Base-by-base conservation (phyloP, 2,797 vertebrate genomes). In the Bucorvus abyssinicus region DNA sequence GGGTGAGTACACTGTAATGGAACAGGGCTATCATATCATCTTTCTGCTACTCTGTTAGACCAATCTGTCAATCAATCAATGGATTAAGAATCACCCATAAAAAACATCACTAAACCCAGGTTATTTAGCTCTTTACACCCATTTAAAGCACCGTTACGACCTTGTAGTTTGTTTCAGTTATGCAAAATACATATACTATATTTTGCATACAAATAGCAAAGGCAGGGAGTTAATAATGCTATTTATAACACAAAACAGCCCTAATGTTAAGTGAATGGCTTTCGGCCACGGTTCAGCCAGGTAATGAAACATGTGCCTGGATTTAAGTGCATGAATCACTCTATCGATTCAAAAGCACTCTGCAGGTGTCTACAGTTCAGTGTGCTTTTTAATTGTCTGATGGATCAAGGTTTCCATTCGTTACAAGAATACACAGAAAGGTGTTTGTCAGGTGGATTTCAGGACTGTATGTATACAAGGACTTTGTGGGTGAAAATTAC, bases 181-280 rank as follows among this genome's bases (percentile, higher is more conserved):
- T 94, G 69, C 47, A 91, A 93, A 94, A 94, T 91, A 84, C 26
- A 47, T 50, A 89, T 70, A 34, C 30, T 84, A 29, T 49, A 73
- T 90, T 93, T 93, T 90, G 92, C 94, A 95, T 90, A 61, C 47
- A 95, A 90, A 95, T 79, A 93, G 36, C 55, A 70, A 94, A 93
- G 55, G 77, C 63, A 90, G 83, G 59, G 88, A 90, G 36, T 84
- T 90, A 94, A 93, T 94, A 79, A 87, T 67, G 49, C 38, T 90
- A 67, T 95, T 95, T 88, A 91, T 95, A 95, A 94, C 95, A 81
- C 70, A 94, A 93, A 95, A 47, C 79, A 91, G 27, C 59, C 45
- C 42, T 85, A 93, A 90, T 52, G 69, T 90, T 96, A 93, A 73
- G 50, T 47, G 85, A 94, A 93, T 94, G 50, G 79, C 77, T 94